Evolutionary conservation across 2,113 vertebrate species (phyloP), one percentile per base, ranked within the genome.

Genomic region (Corydoras maculifer): DNA sequence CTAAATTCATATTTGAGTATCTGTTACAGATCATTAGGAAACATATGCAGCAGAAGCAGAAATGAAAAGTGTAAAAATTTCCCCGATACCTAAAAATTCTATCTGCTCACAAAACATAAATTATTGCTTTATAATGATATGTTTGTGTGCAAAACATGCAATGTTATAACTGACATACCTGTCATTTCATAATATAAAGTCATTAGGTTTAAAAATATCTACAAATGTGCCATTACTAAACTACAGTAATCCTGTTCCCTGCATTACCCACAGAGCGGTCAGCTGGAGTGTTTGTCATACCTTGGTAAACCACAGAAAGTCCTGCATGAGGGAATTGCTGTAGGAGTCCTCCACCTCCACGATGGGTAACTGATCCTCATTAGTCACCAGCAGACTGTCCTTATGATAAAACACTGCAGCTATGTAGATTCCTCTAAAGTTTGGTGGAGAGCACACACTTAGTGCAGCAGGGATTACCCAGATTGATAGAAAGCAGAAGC

Each of bases 261-360:
- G 35, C 74, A 70, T 69, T 76, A 72, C 13, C 35, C 61, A 70
- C 68, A 15, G n/a, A 50, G 74, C 9, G 70, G 74, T 69, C 25
- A 72, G 63, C 60, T 72, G 64, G 59, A 72, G 61, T 64, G 69
- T 73, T 74, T 77, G 54, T 9, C 62, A 64, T 91, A 98, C 95
- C 94, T 98, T 97, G 29, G 92, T 93, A 88, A 98, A 98, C 97
- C 97, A 99, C 43, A 97, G 90, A 87, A 99, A 98, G 87, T 98
- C 96, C 85, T 98, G 96, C 88, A 87, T 94, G 79, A 98, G 89
- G 64, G 93, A 92, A 84, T 92, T 94, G 86, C 90, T 85, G 80
- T 94, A 95, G 74, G 92, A 96, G 82, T 97, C 94, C 68, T 99
- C 97, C 65, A 98, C 94, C 89, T 99, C 95, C 88, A 97, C 95